Conservation (phyloP, 2,113 vertebrate genomes). For the Elachura formosa region DNA sequence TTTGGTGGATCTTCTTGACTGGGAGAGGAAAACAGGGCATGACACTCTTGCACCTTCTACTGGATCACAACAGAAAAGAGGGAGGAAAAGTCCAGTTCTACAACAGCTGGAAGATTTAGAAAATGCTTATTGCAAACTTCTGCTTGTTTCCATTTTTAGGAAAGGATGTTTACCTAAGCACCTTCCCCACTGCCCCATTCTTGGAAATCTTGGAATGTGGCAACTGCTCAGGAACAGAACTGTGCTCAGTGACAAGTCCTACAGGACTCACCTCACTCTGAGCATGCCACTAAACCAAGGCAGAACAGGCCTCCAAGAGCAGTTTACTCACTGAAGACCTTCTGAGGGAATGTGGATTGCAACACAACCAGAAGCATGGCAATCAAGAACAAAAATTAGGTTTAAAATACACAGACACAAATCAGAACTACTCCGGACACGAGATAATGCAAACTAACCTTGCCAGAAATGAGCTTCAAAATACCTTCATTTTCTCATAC, state of each 20-base stretch:
- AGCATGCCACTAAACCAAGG: not conserved
- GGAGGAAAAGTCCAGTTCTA: not conserved
- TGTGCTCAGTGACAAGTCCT: not conserved
- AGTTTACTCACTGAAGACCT: not conserved
- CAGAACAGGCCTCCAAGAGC: rapidly evolving
- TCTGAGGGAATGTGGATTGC: not conserved
- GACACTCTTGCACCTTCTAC: conserved; percentile 62
- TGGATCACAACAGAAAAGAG: conserved; percentile 25
- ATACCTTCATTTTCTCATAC: conserved; percentile 77
- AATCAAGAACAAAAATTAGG: not conserved
- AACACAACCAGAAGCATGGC: not conserved
- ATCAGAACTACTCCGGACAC: conserved; percentile 38
- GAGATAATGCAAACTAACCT: conserved; percentile 71
- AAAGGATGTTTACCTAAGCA: not conserved
- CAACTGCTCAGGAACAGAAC: not conserved
- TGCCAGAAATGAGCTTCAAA: conserved; percentile 75
- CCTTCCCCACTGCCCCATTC: not conserved
- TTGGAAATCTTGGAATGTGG: not conserved
- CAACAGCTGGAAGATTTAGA: not conserved
- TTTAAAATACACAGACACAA: conserved; percentile 17
- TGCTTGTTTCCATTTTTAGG: not conserved
- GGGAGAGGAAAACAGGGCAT: not conserved
- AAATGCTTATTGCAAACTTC: not conserved
- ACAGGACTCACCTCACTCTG: not conserved
- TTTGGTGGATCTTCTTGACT: not conserved